Conservation (phyloP, 1,140 invertebrate species). For the Caenorhabditis remanei region DNA sequence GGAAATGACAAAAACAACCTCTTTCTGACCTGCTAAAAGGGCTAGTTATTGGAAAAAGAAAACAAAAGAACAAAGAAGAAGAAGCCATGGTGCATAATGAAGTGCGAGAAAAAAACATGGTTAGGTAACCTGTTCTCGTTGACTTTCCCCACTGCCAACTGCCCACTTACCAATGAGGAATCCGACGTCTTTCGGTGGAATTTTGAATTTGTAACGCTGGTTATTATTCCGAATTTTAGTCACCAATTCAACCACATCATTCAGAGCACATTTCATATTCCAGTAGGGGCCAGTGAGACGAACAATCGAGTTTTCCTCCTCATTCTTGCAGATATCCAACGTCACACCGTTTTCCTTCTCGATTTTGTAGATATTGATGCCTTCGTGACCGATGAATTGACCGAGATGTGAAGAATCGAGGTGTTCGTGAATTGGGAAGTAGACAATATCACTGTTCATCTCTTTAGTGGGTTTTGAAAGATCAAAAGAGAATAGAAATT, state of each 20-base stretch:
- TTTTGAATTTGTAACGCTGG: conserved; percentile 12
- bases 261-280: conserved; percentile 34
- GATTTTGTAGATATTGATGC: conserved; percentile 35
- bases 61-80: conserved; percentile 54
- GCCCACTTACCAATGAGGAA: conserved; percentile 33
- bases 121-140: conserved; percentile 39
- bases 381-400: conserved; percentile 11
- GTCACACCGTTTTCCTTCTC: neutral
- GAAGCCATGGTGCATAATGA: conserved; percentile 19
- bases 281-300: conserved; percentile 29
- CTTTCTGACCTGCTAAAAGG: conserved; percentile 31
- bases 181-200: conserved; percentile 18
- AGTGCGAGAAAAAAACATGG: conserved; percentile 18
- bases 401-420: neutral
- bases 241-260: neutral
- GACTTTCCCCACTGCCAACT: neutral
- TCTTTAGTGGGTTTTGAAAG: neutral
- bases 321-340: conserved; percentile 27
- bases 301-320: neutral
- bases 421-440: neutral
- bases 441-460: conserved; percentile 10
- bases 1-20: neutral
- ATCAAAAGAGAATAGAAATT: neutral
- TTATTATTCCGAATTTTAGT: neutral
- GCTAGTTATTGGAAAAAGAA: neutral